These are phyloP conservation scores for Sebastes glaucus DNA, from an alignment of 2,797 vertebrate species.

Conservation along the genomic window DNA sequence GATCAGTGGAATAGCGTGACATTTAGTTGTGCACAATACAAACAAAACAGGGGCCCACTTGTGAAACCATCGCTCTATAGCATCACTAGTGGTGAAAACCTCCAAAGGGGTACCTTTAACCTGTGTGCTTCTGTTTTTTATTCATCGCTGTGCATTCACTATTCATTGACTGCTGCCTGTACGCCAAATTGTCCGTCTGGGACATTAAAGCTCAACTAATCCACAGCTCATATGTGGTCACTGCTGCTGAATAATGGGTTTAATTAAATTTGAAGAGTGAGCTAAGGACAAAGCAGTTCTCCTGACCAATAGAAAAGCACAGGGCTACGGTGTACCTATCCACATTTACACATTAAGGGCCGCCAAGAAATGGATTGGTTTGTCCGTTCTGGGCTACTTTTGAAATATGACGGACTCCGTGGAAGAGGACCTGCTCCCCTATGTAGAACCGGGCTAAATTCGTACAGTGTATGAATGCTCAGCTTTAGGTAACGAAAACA, in stretches of 20 bases:
- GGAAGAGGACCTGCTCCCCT: too few species aligned
- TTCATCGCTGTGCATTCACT: neutral
- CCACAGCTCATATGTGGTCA: neutral
- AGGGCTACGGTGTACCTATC: neutral
- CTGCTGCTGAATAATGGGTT: neutral
- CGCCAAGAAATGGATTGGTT: too few species aligned
- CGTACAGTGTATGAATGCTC: too few species aligned
- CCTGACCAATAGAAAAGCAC: neutral
- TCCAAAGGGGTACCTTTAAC: neutral
- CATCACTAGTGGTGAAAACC: neutral
- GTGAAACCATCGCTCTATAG: neutral
- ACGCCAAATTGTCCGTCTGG: neutral
- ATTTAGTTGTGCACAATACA: neutral
- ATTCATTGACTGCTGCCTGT: neutral
- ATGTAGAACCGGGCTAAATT: too few species aligned
- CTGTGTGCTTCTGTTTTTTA: neutral
- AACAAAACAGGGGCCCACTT: neutral
- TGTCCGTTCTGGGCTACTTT: too few species aligned
- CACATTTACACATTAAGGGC: neutral
- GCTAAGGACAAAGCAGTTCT: neutral
- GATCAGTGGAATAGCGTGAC: neutral
- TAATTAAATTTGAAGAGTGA: neutral
- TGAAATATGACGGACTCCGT: too few species aligned
- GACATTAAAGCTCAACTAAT: constrained; percentile 12
- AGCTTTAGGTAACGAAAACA: too few species aligned